Conservation (phyloP, 2,888 invertebrate genomes). For the Rhingia campestris region DNA sequence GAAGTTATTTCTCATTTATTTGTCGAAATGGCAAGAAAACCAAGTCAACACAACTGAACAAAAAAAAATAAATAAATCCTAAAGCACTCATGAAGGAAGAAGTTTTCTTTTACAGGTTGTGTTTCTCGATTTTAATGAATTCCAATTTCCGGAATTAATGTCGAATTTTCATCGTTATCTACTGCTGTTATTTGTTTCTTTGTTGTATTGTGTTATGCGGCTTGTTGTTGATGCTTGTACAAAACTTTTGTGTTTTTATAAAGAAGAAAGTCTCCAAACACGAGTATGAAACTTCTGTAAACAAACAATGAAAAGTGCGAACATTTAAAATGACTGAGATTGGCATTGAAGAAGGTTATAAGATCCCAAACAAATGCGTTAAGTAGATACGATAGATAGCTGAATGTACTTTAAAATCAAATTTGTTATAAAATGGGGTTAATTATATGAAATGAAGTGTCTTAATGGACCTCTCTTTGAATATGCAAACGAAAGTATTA, state of each 20-base stretch:
- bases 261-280: slow-evolving; percentile 12
- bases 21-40: slow-evolving; percentile 23
- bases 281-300: slow-evolving; percentile 34
- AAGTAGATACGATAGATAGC: too few relatives aligned
- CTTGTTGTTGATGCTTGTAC: slow-evolving; percentile 18
- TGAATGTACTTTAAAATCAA: too few relatives aligned
- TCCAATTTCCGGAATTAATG: slow-evolving; percentile 69
- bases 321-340: too few relatives aligned
- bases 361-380: too few relatives aligned
- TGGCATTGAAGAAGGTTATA: too few relatives aligned
- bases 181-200: slow-evolving; percentile 25
- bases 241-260: slow-evolving; percentile 45
- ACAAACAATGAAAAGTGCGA: slow-evolving; percentile 8
- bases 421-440: too few relatives aligned
- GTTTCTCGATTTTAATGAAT: slow-evolving; percentile 62
- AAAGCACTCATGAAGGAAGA: slow-evolving; percentile 43
- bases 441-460: too few relatives aligned
- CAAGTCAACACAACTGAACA: too few relatives aligned
- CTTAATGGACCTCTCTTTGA: too few relatives aligned
- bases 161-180: slow-evolving; percentile 54
- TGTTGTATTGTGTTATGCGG: slow-evolving; percentile 7
- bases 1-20: slow-evolving; percentile 59
- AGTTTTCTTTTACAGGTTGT: slow-evolving; percentile 58
- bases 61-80: slow-evolving; percentile 4
- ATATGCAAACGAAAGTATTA: too few relatives aligned